phyloP scores from a whole-genome alignment of 2,113 vertebrate species.

The Neomonachus schauinslandi region DNA sequence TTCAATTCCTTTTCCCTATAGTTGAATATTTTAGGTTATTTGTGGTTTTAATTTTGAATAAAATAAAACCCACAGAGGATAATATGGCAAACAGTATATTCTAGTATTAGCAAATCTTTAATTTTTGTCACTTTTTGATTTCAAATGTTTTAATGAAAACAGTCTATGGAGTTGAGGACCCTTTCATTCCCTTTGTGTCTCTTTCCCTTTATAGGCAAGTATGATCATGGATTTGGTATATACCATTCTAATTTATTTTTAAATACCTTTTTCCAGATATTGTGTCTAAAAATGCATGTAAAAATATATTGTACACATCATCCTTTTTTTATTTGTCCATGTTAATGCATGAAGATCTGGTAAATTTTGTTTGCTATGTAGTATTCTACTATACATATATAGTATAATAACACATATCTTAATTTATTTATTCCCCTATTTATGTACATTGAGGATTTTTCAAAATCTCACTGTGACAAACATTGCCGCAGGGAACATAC shows the following conservation, averaged over 20 bases:
- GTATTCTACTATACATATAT: not conserved
- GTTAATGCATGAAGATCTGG: not conserved
- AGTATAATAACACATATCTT: not conserved
- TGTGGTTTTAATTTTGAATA: not conserved
- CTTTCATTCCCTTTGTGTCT: not conserved
- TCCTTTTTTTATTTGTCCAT: not conserved
- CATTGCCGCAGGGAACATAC: not conserved
- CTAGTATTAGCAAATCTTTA: not conserved
- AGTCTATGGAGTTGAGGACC: not conserved
- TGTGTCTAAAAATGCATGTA: not conserved
- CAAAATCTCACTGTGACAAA: not conserved
- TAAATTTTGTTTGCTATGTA: not conserved
- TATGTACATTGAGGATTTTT: not conserved
- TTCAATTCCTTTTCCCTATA: not conserved
- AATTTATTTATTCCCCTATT: not conserved
- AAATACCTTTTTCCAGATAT: not conserved
- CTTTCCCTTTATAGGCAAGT: not conserved
- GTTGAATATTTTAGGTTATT: not conserved
- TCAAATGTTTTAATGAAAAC: not conserved
- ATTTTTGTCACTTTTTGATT: not conserved
- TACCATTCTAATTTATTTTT: not conserved
- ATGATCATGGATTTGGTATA: not conserved
- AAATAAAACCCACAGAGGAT: not conserved
- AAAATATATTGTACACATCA: not conserved
- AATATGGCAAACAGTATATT: not conserved